Evolutionary conservation across 2,113 vertebrate species (phyloP).

Genomic region (Notechis scutatus): DNA sequence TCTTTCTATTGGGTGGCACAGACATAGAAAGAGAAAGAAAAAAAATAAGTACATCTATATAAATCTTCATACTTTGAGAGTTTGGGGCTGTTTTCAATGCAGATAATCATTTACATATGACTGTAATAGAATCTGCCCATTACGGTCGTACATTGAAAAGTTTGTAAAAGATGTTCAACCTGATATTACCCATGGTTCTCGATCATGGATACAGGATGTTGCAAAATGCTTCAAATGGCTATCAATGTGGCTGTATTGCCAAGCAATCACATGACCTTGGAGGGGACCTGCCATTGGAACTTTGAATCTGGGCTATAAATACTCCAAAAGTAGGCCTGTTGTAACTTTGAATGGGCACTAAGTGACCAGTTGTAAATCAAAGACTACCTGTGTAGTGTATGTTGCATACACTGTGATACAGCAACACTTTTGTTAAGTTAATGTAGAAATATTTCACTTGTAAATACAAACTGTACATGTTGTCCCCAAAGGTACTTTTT

Average conservation of each 20-base stretch:
- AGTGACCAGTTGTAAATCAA: neutral
- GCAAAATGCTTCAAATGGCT: neutral
- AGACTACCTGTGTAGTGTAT: neutral
- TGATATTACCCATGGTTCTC: neutral
- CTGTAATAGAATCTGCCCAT: neutral
- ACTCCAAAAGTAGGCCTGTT: neutral
- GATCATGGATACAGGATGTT: neutral
- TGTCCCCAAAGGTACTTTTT: neutral
- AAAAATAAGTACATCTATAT: neutral
- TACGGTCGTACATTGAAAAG: neutral
- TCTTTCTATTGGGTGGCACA: slow-evolving; percentile 43
- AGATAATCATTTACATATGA: neutral
- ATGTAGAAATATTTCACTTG: slow-evolving; percentile 22
- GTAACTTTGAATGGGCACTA: neutral
- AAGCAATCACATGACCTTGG: neutral
- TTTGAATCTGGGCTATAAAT: neutral
- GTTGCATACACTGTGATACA: neutral
- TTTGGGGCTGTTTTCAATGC: neutral
- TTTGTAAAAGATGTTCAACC: neutral
- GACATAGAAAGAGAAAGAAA: slow-evolving; percentile 13
- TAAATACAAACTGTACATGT: neutral
- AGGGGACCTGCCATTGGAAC: neutral
- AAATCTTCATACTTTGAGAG: neutral
- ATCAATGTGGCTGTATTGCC: neutral
- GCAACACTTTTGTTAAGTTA: neutral